Evolutionary conservation across 2,797 vertebrate species (phyloP), one percentile per base, ranked within the genome.

Genomic region (Trachurus trachurus): DNA sequence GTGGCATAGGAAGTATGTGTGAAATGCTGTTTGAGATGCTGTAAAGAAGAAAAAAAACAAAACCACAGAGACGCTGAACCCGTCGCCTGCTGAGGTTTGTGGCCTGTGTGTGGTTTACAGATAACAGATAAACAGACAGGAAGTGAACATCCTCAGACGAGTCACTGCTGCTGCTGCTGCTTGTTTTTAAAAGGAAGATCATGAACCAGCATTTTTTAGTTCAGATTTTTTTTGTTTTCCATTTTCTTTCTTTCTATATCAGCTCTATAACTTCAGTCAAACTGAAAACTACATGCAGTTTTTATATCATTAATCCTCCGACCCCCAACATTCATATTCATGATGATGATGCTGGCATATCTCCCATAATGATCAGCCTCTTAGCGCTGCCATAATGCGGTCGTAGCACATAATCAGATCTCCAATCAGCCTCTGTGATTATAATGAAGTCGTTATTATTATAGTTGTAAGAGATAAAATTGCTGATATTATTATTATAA

Each of bases 71-170:
- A 26, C 26, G 2, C n/a, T 39, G 42, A 82, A 60, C 42, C 57
- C 49, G 54, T 71, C 5, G 53, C 53, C 31, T 66, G 72, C 70
- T 76, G 78, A 79, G 81, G 63, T 60, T 42, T 42, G 53, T 61
- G 74, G 62, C 54, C 56, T 31, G 64, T 4, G 22, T 62, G 76
- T 22, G 70, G 45, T 74, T 66, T 6, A 37, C 19, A 74, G 74
- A 78, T 74, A 70, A 53, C 31, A 66, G 42, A 56, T 21, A 9
- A 70, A 53, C 31, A 66, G 42, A 56, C 26, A 9, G 16, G 66
- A 67, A 56, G 42, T 9, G 29, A 63, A 47, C 15, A 39, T 34
- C 11, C 26, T 44, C 13, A 45, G 21, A 34, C 9, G 26, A 26
- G 26, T 34, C 6, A 34, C 31, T 34, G 31, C 31, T 6, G 31